Conservation (phyloP, 2,113 vertebrate species). For the Pedetes capensis region DNA sequence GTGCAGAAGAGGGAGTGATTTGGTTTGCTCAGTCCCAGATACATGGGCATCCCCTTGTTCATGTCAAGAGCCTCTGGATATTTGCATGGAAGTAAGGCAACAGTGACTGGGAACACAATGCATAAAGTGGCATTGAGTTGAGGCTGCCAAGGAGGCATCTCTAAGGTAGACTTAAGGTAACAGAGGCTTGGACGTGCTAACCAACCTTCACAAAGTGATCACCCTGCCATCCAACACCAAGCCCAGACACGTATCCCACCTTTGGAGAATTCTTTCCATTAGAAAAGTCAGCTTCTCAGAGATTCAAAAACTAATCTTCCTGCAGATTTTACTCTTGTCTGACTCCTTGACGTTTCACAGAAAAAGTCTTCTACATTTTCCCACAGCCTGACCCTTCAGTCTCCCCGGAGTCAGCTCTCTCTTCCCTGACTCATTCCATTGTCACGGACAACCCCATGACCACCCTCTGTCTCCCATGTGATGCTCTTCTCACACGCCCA, state of each 20-base stretch:
- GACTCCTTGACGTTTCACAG: neutral
- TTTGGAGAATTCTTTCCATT: neutral
- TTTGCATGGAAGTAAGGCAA: conserved; percentile 28
- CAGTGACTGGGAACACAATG: neutral
- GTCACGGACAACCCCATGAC: neutral
- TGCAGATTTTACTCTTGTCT: neutral
- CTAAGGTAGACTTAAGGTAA: neutral
- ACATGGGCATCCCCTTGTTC: conserved; percentile 30
- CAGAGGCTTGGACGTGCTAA: neutral
- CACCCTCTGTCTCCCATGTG: neutral
- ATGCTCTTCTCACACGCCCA: neutral
- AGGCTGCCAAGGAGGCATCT: neutral
- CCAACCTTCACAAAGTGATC: neutral
- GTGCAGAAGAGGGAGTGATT: neutral
- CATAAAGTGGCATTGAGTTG: neutral
- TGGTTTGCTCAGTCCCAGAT: neutral
- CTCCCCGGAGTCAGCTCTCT: neutral
- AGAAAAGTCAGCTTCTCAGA: neutral
- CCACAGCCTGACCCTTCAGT: neutral
- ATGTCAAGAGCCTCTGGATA: neutral
- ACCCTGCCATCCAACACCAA: neutral
- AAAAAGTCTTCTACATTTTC: neutral
- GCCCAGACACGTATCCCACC: neutral
- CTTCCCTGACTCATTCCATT: neutral
- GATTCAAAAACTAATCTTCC: neutral